These are phyloP conservation scores for Therioaphis trifolii DNA, from an alignment of 2,888 invertebrate genomes.

Conservation along the genomic window DNA sequence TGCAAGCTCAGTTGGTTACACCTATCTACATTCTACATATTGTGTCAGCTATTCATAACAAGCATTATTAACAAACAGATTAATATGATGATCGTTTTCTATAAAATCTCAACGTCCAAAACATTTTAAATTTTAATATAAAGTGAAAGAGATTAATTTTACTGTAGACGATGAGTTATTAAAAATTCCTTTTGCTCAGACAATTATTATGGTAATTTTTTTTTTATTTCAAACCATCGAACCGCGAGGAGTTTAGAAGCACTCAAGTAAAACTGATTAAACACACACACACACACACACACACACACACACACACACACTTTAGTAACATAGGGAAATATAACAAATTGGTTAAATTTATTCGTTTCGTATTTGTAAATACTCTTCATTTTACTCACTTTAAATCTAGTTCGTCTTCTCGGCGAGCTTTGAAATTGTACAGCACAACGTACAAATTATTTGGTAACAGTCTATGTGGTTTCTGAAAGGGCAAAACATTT, in stretches of 20 bases:
- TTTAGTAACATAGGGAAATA: neutral
- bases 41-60: too few species aligned
- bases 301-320: neutral
- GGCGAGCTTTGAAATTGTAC: conserved; percentile 94
- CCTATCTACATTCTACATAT: too few species aligned
- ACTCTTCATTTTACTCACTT: conserved; percentile 73
- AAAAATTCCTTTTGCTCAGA: neutral
- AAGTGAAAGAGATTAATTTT: neutral
- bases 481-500: conserved; percentile 73
- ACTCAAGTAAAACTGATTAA: neutral
- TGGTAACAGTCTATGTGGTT: conserved; percentile 85
- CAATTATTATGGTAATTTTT: neutral
- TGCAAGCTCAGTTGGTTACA: too few species aligned
- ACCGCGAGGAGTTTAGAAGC: neutral
- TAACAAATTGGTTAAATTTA: neutral
- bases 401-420: conserved; percentile 92
- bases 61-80: too few species aligned
- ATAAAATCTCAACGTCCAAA: too few species aligned
- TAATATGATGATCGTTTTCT: too few species aligned
- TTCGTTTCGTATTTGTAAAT: neutral
- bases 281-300: too few species aligned
- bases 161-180: neutral
- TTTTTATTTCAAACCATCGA: too few species aligned
- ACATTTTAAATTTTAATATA: neutral
- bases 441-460: conserved; percentile 93